Evolutionary conservation across 2,797 vertebrate genomes (phyloP).

Genomic region (Thunnus albacares): DNA sequence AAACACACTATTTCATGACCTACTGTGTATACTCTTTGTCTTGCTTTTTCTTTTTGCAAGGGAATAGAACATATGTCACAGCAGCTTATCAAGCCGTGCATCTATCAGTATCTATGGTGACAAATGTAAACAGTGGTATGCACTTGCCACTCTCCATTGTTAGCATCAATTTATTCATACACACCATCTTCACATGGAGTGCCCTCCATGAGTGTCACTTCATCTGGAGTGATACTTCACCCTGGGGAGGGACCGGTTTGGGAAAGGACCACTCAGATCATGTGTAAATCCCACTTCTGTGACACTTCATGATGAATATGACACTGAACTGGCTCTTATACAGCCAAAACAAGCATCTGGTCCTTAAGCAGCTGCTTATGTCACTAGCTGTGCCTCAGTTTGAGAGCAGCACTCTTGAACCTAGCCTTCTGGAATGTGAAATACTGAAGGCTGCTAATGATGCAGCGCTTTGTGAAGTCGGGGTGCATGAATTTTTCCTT

Average conservation of each 20-base stretch:
- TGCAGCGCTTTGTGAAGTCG: too few relatives aligned
- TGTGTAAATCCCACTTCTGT: neutral
- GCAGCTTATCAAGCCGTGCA: neutral
- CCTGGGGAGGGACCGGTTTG: neutral
- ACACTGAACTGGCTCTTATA: constrained; percentile 11
- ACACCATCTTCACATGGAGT: constrained; percentile 8
- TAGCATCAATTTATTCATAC: constrained; percentile 12
- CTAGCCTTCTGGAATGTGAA: neutral
- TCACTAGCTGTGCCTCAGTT: neutral
- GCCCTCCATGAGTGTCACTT: constrained; percentile 16
- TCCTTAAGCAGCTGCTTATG: neutral
- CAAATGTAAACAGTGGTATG: constrained; percentile 3
- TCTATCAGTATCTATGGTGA: constrained; percentile 11
- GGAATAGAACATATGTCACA: neutral
- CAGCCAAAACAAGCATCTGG: neutral
- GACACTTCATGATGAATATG: constrained; percentile 8
- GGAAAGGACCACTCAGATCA: neutral
- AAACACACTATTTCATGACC: too few relatives aligned
- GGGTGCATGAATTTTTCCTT: neutral
- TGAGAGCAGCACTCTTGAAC: neutral
- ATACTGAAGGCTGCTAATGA: neutral
- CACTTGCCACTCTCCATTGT: constrained; percentile 12
- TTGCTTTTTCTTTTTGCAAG: too few relatives aligned
- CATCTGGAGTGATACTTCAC: constrained; percentile 16
- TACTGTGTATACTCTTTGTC: too few relatives aligned